Conservation (phyloP, 1,140 invertebrate species). For the Ectropis grisescens region DNA sequence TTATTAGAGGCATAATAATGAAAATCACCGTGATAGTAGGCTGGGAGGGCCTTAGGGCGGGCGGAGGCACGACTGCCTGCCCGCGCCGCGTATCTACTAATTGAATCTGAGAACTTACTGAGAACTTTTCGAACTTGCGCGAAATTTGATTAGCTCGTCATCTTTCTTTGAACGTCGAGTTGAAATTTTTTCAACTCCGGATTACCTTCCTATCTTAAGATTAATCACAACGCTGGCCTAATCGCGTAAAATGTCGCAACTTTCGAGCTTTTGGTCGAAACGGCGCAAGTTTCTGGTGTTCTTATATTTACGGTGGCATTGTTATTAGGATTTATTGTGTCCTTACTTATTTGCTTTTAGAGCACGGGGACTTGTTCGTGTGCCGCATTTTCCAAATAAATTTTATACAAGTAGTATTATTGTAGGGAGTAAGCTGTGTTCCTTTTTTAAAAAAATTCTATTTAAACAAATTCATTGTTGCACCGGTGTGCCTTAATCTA, state of each 20-base stretch:
- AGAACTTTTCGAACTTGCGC: constrained; percentile 42
- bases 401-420: too few relatives aligned
- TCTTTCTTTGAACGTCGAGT: constrained; percentile 32
- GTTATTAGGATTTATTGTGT: too few relatives aligned
- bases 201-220: constrained; percentile 14
- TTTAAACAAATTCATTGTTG: too few relatives aligned
- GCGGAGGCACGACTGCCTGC: constrained; percentile 5
- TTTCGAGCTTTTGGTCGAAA: too few relatives aligned
- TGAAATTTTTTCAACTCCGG: constrained; percentile 27
- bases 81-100: constrained; percentile 40
- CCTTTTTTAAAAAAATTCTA: too few relatives aligned
- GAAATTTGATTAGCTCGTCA: constrained; percentile 56
- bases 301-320: too few relatives aligned
- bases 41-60: constrained; percentile 1
- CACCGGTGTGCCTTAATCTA: too few relatives aligned
- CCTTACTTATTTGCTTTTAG: too few relatives aligned
- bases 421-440: too few relatives aligned
- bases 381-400: too few relatives aligned
- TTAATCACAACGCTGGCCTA: constrained; percentile 12
- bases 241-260: constrained; percentile 1
- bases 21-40: constrained; percentile 5
- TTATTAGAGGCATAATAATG: constrained; percentile 12
- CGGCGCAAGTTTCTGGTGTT: too few relatives aligned
- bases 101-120: constrained; percentile 49
- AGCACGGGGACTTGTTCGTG: too few relatives aligned